Base-by-base conservation (phyloP, 2,888 invertebrate species). In the Sinhomidia bicolor region DNA sequence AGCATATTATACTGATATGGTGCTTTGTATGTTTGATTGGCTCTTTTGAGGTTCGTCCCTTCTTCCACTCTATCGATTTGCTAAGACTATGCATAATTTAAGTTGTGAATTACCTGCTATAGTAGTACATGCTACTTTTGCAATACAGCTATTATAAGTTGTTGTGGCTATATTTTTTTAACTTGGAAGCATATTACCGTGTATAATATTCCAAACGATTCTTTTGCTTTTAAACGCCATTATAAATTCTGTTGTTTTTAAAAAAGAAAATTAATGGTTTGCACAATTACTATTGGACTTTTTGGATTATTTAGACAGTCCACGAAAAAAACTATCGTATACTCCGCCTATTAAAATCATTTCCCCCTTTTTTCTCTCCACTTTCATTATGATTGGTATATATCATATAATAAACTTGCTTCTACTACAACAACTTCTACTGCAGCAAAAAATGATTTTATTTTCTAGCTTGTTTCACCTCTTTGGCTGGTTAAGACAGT, bases 11-110 rank as follows among this genome's bases (percentile, higher is more conserved):
- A 14, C 7, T 12, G 6, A 17, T 26, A 26, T 29, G 4, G 26
- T 65, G 0, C 57, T n/a, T n/a, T n/a, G n/a, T n/a, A n/a, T n/a
- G 32, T 78, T 54, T 78, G 54, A 54, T 78, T 78, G 54, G 78
- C 57, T 78, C 76, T 51, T 29, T 29, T n/a, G n/a, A 14, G 14
- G 17, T 20, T 54, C 57, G 26, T 51, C 78, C 32, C 47, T 54
- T 32, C 36, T 79, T 82, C 65, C 47, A 41, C 68, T 68, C 65
- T 68, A 82, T 82, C 65, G 82, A 82, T 82, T 82, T 51, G 60
- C 36, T 32, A 12, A 47, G n/a, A 3, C 57, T 17, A 78, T 78
- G 57, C 78, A 78, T 78, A 78, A 78, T 78, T 78, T 57, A 78
- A 32, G 12, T 78, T 47, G 44, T 68, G 68, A 68, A 68, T 65